A percentile compares a stretch with the other conserved stretches of the same genome.
Conservation (phyloP, 2,888 invertebrate species). For the Tiphia femorata region DNA sequence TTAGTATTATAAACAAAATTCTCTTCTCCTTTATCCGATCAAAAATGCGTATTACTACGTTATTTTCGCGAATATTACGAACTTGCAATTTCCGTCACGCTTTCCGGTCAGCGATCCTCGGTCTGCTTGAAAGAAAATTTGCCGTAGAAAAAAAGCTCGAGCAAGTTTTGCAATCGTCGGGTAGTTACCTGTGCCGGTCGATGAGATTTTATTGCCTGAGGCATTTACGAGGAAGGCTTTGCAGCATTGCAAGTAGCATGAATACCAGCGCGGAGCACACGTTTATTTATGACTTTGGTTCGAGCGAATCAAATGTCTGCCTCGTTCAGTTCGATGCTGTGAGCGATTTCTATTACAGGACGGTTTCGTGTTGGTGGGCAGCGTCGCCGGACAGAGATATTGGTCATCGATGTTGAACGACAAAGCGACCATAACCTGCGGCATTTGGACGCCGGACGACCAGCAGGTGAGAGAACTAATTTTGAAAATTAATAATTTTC, state of each 20-base stretch:
- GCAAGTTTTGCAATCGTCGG: too few species aligned
- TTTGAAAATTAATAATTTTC: too few species aligned
- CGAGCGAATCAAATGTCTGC: conserved; percentile 4
- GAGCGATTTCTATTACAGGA: conserved; percentile 74
- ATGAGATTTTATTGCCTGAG: neutral
- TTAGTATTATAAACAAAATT: too few species aligned
- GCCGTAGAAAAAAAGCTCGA: too few species aligned
- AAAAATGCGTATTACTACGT: too few species aligned
- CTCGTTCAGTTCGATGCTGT: neutral
- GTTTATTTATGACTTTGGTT: conserved; percentile 11
- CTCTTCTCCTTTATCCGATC: too few species aligned
- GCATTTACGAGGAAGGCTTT: too few species aligned
- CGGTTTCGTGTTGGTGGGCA: conserved; percentile 97
- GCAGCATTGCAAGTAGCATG: neutral
- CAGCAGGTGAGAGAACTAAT: conserved; percentile 79
- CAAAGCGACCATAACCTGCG: conserved; percentile 94
- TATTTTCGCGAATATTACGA: too few species aligned
- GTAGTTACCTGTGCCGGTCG: neutral
- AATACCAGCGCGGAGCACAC: neutral
- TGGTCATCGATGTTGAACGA: conserved; percentile 98
- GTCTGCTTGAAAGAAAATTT: too few species aligned
- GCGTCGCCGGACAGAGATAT: conserved; percentile 96
- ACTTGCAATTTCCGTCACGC: too few species aligned
- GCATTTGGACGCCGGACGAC: conserved; percentile 98
- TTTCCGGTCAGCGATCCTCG: too few species aligned